Evolutionary conservation across 2,113 vertebrate species (phyloP).

Genomic region (Rousettus leschenaultii): DNA sequence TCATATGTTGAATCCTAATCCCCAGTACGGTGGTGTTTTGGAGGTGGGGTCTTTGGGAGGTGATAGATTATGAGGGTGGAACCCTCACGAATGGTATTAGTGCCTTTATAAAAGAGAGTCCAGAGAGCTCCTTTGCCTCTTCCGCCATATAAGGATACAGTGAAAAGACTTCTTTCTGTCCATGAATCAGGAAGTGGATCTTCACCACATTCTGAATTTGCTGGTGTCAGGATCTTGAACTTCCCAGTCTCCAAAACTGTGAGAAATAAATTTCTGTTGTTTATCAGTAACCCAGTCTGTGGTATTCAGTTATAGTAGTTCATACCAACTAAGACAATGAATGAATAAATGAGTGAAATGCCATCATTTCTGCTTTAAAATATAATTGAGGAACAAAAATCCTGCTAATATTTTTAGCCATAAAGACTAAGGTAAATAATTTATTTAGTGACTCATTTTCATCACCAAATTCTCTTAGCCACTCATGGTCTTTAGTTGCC

Average conservation of each 20-base stretch:
- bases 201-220: not conserved
- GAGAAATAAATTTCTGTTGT: not conserved
- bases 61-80: not conserved
- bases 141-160: not conserved
- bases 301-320: not conserved
- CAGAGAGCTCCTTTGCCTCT: not conserved
- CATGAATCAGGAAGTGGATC: not conserved
- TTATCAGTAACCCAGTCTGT: not conserved
- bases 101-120: not conserved
- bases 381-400: not conserved
- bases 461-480: conserved; percentile 5
- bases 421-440: conserved; percentile 28
- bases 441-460: not conserved
- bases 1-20: not conserved
- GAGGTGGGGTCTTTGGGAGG: not conserved
- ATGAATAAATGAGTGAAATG: conserved; percentile 2
- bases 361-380: conserved; percentile 23
- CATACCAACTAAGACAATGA: not conserved
- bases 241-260: not conserved
- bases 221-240: not conserved
- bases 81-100: not conserved
- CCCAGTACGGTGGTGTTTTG: not conserved
- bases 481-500: not conserved
- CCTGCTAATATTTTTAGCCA: not conserved
- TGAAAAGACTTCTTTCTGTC: not conserved